These are phyloP conservation scores for Tragulus kanchil DNA, from an alignment of 2,113 vertebrate genomes.

Conservation along the genomic window DNA sequence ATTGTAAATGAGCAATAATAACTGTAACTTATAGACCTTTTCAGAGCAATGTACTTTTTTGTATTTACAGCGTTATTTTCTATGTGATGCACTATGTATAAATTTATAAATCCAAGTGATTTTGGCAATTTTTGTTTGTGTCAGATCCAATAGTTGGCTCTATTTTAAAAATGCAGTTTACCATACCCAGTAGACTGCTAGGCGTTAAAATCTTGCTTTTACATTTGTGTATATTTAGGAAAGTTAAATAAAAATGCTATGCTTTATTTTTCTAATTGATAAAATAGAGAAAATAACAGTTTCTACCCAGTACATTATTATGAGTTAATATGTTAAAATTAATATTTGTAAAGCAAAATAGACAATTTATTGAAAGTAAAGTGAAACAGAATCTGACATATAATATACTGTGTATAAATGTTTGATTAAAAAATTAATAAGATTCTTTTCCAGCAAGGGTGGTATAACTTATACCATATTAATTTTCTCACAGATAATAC, in stretches of 20 bases:
- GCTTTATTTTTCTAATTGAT: neutral
- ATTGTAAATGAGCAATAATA: neutral
- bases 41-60: neutral
- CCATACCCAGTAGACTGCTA: neutral
- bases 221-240: neutral
- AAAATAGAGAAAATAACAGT: neutral
- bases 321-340: neutral
- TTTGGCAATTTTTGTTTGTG: slow-evolving; percentile 23
- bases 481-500: neutral
- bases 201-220: neutral
- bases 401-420: neutral
- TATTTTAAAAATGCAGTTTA: neutral
- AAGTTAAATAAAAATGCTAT: neutral
- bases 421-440: neutral
- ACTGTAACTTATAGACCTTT: neutral
- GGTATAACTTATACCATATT: slow-evolving; percentile 1
- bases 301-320: neutral
- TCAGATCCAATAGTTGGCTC: neutral
- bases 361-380: slow-evolving; percentile 20
- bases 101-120: neutral
- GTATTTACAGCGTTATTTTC: neutral
- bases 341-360: neutral
- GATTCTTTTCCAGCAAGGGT: neutral
- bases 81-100: neutral
- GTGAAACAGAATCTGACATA: neutral